These are phyloP conservation scores for Mugil cephalus DNA, from an alignment of 2,113 vertebrate genomes.

Conservation along the genomic window DNA sequence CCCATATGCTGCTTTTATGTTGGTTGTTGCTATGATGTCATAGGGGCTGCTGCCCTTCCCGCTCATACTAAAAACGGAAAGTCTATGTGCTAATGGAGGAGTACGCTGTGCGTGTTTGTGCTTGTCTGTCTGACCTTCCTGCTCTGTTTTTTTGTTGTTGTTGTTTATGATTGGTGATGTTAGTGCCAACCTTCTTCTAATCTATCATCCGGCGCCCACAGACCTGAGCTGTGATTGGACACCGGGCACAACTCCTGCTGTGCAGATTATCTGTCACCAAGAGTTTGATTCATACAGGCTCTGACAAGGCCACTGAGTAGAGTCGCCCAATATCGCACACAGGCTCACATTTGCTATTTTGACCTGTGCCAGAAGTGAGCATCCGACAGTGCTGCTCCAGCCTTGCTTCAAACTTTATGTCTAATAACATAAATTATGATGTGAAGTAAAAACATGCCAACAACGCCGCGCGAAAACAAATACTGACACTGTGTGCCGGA, in stretches of 20 bases:
- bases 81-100: slow-evolving; percentile 4
- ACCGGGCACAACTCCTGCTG: slow-evolving; percentile 49
- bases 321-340: slow-evolving; percentile 47
- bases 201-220: slow-evolving; percentile 67
- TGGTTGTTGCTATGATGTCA: slow-evolving; percentile 23
- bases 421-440: slow-evolving; percentile 25
- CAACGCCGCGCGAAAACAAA: slow-evolving; percentile 37
- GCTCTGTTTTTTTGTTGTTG: slow-evolving; percentile 36
- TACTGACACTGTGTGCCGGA: slow-evolving; percentile 28
- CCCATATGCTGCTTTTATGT: slow-evolving; percentile 9
- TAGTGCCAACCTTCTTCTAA: slow-evolving; percentile 52
- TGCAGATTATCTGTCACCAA: slow-evolving; percentile 58
- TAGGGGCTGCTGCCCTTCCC: background rate
- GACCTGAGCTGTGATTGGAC: slow-evolving; percentile 72
- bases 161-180: slow-evolving; percentile 59
- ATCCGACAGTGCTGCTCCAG: background rate
- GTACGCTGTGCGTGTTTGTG: slow-evolving; percentile 22
- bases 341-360: slow-evolving; percentile 38
- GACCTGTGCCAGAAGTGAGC: slow-evolving; percentile 18
- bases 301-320: slow-evolving; percentile 61
- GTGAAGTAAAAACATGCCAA: slow-evolving; percentile 19
- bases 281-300: slow-evolving; percentile 59
- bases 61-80: slow-evolving; percentile 33
- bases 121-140: slow-evolving; percentile 49
- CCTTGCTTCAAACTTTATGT: slow-evolving; percentile 26